Conservation (phyloP, 2,888 invertebrate species). For the Flexamia atlantica region DNA sequence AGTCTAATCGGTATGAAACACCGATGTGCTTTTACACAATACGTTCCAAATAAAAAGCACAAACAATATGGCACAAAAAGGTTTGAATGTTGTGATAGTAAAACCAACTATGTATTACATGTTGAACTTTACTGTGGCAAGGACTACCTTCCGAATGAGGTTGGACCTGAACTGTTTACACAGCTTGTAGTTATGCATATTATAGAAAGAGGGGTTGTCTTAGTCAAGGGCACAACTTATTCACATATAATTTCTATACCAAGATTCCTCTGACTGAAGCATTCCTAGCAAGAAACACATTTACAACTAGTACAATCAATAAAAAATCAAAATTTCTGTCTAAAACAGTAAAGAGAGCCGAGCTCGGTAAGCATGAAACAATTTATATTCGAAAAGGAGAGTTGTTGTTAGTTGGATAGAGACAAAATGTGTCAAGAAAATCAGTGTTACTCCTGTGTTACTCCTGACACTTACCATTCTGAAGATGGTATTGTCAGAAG, state of each 20-base stretch:
- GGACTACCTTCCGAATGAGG: constrained; percentile 25
- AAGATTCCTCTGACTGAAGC: constrained; percentile 11
- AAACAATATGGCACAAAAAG: constrained; percentile 18
- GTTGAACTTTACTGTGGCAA: constrained; percentile 33
- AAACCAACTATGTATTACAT: constrained; percentile 32
- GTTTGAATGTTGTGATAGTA: constrained; percentile 29
- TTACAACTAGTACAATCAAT: constrained; percentile 12
- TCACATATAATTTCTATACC: constrained; percentile 47
- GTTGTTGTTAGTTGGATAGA: not conserved
- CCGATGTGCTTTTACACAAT: constrained; percentile 30
- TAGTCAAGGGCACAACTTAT: constrained; percentile 8
- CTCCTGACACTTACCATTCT: not conserved
- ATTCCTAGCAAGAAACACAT: constrained; percentile 27
- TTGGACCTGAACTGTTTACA: constrained; percentile 5
- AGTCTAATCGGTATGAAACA: constrained; percentile 28
- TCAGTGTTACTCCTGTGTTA: not conserved
- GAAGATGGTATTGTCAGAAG: constrained; percentile 20
- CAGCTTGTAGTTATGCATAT: not conserved
- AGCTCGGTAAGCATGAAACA: not conserved
- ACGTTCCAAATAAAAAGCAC: constrained; percentile 41
- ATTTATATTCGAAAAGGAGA: constrained; percentile 18
- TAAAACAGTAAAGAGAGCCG: not conserved
- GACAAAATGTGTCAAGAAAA: constrained; percentile 1
- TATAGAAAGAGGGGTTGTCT: constrained; percentile 8
- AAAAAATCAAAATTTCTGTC: constrained; percentile 16